phyloP scores from a whole-genome alignment of 2,888 invertebrate genomes.

The Tetrapedia diversipes region DNA sequence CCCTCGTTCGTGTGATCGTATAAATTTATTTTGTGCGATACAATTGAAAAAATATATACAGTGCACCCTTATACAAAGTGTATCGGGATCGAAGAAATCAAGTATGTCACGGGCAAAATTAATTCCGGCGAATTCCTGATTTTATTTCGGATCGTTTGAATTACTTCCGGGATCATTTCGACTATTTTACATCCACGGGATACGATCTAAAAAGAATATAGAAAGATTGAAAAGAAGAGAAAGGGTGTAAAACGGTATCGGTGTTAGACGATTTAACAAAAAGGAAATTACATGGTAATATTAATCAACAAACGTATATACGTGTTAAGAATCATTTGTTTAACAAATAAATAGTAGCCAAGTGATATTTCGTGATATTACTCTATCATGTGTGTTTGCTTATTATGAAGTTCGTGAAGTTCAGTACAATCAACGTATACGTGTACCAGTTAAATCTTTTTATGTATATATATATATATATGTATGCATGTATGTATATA shows the following conservation, averaged over 20 bases:
- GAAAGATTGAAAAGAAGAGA: not conserved
- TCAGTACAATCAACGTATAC: conserved; percentile 29
- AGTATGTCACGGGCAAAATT: not conserved
- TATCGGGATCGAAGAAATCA: conserved; percentile 12
- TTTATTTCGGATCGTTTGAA: conserved; percentile 7
- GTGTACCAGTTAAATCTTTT: conserved; percentile 47
- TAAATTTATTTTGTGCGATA: conserved; percentile 54
- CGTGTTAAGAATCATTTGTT: not conserved
- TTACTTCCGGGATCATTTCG: not conserved
- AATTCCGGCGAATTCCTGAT: too few species aligned
- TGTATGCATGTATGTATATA: conserved; percentile 40
- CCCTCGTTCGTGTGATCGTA: conserved; percentile 34
- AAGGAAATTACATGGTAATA: conserved; percentile 1
- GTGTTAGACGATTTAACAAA: not conserved
- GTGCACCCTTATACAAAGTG: conserved; percentile 25
- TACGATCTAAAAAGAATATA: not conserved
- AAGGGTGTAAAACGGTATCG: too few species aligned
- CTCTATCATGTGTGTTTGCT: conserved; percentile 16
- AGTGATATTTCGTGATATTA: not conserved
- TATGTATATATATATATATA: conserved; percentile 57
- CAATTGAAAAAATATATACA: conserved; percentile 52
- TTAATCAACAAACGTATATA: conserved; percentile 13
- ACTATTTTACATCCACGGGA: not conserved
- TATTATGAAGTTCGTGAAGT: conserved; percentile 26
- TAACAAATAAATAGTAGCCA: conserved; percentile 42